phyloP scores from a whole-genome alignment of 1,140 invertebrate species.

The Drosophila subobscura region DNA sequence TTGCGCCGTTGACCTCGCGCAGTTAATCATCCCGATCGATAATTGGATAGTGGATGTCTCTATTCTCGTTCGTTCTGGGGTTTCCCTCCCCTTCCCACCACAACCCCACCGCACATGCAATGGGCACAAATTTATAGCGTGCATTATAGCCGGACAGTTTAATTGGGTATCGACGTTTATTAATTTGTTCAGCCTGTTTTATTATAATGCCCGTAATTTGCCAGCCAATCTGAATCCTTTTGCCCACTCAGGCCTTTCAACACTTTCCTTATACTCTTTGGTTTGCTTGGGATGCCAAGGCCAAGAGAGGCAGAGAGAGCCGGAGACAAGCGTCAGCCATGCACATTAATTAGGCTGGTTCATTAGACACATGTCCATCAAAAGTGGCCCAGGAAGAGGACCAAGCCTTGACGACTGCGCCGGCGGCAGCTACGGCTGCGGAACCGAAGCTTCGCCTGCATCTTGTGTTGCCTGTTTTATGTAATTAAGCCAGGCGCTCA shows the following conservation, averaged over 20 bases:
- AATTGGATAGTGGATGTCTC: constrained; percentile 62
- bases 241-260: constrained; percentile 68
- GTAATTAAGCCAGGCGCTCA: constrained; percentile 79
- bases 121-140: constrained; percentile 64
- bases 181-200: constrained; percentile 54
- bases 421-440: constrained; percentile 51
- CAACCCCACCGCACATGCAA: too few species aligned
- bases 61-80: constrained; percentile 41
- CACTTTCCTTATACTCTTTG: constrained; percentile 22
- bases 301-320: not conserved
- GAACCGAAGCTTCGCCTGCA: constrained; percentile 20
- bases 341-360: constrained; percentile 73
- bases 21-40: constrained; percentile 49
- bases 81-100: not conserved
- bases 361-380: constrained; percentile 80
- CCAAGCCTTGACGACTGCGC: constrained; percentile 38
- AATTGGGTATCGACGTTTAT: constrained; percentile 78
- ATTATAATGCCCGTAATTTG: constrained; percentile 47
- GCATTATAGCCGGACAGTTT: constrained; percentile 73
- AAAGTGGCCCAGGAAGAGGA: constrained; percentile 28
- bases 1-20: constrained; percentile 41
- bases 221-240: constrained; percentile 37
- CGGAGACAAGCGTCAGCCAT: constrained; percentile 24
- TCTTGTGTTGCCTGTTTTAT: constrained; percentile 62
- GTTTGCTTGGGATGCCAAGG: constrained; percentile 13